Conservation (phyloP, 2,113 vertebrate genomes). For the Choloepus hoffmanni region DNA sequence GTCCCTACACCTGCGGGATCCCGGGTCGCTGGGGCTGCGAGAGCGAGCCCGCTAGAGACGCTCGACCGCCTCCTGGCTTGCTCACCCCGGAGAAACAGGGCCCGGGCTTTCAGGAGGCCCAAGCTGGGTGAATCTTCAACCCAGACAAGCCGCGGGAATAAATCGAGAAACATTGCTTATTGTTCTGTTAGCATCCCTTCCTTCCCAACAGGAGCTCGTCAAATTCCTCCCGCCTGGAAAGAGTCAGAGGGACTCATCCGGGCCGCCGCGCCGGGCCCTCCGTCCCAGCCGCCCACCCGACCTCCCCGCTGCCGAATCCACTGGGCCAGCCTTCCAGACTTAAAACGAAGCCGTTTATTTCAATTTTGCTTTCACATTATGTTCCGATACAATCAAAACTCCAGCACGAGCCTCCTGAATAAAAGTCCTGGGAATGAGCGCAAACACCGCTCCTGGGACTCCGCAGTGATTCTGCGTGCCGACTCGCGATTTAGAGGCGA, state of each 20-base stretch:
- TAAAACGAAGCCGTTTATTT: constrained; percentile 81
- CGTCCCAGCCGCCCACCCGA: neutral
- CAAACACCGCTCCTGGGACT: neutral
- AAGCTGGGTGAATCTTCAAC: constrained; percentile 55
- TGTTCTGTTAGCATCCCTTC: constrained; percentile 84
- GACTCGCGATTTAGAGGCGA: constrained; percentile 69
- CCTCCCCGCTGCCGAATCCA: constrained; percentile 19
- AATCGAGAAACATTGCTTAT: constrained; percentile 86
- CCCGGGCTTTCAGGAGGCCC: neutral
- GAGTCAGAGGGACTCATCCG: too few species aligned
- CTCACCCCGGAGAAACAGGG: accelerated
- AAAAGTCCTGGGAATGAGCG: constrained; percentile 83
- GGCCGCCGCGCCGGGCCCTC: neutral
- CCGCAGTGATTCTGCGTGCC: neutral
- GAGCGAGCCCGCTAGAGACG: accelerated
- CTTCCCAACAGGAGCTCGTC: constrained; percentile 86
- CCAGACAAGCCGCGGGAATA: constrained; percentile 78
- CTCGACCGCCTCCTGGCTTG: accelerated
- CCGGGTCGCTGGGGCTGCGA: accelerated
- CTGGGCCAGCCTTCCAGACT: constrained; percentile 68
- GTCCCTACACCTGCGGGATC: neutral
- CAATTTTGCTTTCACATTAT: constrained; percentile 86
- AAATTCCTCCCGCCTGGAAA: constrained; percentile 81
- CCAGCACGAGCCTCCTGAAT: constrained; percentile 84
- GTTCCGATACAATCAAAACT: constrained; percentile 86